Percentiles rank a stretch among this genome's conserved stretches.
Evolutionary conservation across 2,113 vertebrate genomes (phyloP).

Genomic region (Melanerpes aurifrons): DNA sequence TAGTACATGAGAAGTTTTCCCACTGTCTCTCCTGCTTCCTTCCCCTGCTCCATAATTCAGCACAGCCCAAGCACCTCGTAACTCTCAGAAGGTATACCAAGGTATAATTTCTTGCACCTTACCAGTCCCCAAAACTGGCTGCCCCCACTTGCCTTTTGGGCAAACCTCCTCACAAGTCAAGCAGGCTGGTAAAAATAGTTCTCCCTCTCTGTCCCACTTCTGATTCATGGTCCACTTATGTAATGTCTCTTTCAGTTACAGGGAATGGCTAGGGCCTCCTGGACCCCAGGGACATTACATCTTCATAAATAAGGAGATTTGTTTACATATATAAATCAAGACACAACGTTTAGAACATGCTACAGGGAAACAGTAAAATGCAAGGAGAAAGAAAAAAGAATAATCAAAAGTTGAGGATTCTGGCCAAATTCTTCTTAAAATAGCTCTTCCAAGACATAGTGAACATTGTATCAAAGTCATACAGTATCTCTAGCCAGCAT

Average conservation of each 20-base stretch:
- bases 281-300: slow-evolving; percentile 70
- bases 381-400: slow-evolving; percentile 60
- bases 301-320: slow-evolving; percentile 73
- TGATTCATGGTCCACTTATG: slow-evolving; percentile 76
- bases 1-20: background rate
- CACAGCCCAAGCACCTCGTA: slow-evolving; percentile 18
- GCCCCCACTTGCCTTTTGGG: slow-evolving; percentile 26
- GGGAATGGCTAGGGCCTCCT: slow-evolving; percentile 63
- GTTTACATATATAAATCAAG: slow-evolving; percentile 77
- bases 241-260: slow-evolving; percentile 73
- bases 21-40: background rate
- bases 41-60: background rate
- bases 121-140: background rate
- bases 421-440: slow-evolving; percentile 73
- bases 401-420: slow-evolving; percentile 60
- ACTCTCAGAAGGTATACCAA: background rate
- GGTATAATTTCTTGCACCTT: slow-evolving; percentile 6
- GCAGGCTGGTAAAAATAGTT: slow-evolving; percentile 52
- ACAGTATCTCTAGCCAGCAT: slow-evolving; percentile 52
- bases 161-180: slow-evolving; percentile 41
- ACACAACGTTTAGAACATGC: slow-evolving; percentile 54
- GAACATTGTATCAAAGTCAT: slow-evolving; percentile 70
- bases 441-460: slow-evolving; percentile 74
- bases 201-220: slow-evolving; percentile 53
- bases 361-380: slow-evolving; percentile 68